Conservation (phyloP, 2,113 vertebrate genomes). For the Rhabdornis inornatus region DNA sequence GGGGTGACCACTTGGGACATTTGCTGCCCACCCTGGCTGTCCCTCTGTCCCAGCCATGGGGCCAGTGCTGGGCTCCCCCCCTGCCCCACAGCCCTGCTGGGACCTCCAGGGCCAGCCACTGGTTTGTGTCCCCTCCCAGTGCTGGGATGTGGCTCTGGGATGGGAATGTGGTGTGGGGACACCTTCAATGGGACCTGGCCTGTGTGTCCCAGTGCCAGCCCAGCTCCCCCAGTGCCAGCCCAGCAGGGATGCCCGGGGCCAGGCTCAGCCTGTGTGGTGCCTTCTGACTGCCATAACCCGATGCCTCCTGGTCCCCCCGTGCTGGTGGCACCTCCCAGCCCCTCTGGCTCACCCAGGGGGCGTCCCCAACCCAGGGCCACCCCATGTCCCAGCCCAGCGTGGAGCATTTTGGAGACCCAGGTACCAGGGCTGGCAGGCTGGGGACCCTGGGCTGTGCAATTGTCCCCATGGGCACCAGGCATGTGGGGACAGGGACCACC, state of each 20-base stretch:
- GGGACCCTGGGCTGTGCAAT: neutral
- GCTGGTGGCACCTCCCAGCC: neutral
- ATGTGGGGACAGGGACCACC: neutral
- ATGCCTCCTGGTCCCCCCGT: accelerated
- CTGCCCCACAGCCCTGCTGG: neutral
- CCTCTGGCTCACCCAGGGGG: neutral
- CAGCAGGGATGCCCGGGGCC: neutral
- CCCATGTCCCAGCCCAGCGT: neutral
- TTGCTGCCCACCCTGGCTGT: neutral
- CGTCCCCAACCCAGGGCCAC: neutral
- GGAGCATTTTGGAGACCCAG: neutral
- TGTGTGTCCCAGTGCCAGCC: neutral
- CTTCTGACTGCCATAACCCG: slow-evolving; percentile 28
- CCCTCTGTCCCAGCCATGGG: neutral
- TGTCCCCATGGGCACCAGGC: neutral
- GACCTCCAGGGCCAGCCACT: neutral
- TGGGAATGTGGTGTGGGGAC: neutral
- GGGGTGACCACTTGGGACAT: neutral
- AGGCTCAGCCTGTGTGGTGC: slow-evolving; percentile 35
- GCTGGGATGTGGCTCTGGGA: neutral
- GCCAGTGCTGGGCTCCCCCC: accelerated
- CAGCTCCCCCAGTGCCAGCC: neutral
- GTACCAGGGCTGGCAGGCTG: neutral
- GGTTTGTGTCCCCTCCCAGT: neutral
- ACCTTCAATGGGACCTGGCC: neutral